Conservation (phyloP, 2,888 invertebrate species). For the Diabrotica balteata region DNA sequence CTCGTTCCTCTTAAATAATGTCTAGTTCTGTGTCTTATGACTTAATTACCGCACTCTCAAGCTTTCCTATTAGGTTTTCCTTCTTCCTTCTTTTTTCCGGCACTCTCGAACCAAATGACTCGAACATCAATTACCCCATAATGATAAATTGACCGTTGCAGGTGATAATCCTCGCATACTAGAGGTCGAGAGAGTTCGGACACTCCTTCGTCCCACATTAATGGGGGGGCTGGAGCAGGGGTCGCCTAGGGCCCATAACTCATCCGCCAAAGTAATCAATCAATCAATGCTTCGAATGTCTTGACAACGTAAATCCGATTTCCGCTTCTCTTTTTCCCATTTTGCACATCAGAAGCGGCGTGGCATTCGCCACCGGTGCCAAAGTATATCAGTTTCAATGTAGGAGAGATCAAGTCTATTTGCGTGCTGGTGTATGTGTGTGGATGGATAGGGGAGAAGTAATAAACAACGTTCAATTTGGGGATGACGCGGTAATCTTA, state of each 20-base stretch:
- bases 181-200: slow-evolving; percentile 44
- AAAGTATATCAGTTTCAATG: slow-evolving; percentile 21
- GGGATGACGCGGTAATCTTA: no score
- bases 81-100: slow-evolving; percentile 6
- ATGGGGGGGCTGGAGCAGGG: slow-evolving; percentile 45
- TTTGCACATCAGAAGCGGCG: slow-evolving; percentile 28
- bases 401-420: no score
- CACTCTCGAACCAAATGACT: slow-evolving; percentile 3
- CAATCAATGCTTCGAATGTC: slow-evolving; percentile 57
- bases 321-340: slow-evolving; percentile 44
- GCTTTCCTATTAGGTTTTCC: background rate
- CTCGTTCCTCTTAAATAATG: no score
- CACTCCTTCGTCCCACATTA: slow-evolving; percentile 55
- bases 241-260: slow-evolving; percentile 53
- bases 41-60: background rate
- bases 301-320: slow-evolving; percentile 60
- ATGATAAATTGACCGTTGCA: slow-evolving; percentile 49
- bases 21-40: no score
- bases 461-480: no score
- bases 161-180: slow-evolving; percentile 49
- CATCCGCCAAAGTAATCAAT: slow-evolving; percentile 59
- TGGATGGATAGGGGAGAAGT: no score
- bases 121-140: slow-evolving; percentile 27
- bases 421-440: no score
- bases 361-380: slow-evolving; percentile 16